A percentile compares a stretch with the other conserved stretches of the same genome.
Conservation (phyloP, 2,113 vertebrate genomes). For the Chaetura pelagica region DNA sequence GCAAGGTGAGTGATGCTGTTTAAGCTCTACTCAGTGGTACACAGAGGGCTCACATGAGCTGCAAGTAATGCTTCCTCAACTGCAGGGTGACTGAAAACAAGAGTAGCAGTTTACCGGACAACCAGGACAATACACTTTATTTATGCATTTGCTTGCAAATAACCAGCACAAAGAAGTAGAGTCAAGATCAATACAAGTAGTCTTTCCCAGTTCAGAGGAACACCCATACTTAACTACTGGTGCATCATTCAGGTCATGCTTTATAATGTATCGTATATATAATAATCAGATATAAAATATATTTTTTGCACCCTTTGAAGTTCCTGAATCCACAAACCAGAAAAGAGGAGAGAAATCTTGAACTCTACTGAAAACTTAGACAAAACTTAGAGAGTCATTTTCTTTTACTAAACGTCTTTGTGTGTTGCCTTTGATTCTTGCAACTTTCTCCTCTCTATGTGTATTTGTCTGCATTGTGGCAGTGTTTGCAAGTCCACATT, state of each 20-base stretch:
- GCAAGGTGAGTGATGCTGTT: neutral
- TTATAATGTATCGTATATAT: neutral
- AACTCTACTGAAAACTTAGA: neutral
- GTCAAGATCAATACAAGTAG: neutral
- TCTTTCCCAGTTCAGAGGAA: neutral
- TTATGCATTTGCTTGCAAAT: neutral
- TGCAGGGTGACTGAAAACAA: neutral
- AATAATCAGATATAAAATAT: neutral
- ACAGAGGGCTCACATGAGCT: neutral
- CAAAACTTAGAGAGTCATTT: neutral
- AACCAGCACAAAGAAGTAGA: neutral
- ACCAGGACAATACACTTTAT: neutral
- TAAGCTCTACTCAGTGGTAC: neutral
- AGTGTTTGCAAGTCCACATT: neutral
- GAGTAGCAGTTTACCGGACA: neutral
- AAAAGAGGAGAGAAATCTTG: neutral
- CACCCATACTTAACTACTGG: neutral
- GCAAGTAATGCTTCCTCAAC: neutral
- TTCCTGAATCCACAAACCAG: neutral
- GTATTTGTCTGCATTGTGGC: neutral
- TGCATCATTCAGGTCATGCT: neutral
- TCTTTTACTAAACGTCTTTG: neutral
- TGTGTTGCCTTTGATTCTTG: neutral
- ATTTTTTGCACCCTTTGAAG: neutral
- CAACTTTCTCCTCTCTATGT: neutral